Conservation (phyloP, 2,888 invertebrate genomes). For the Epinotia bilunana region DNA sequence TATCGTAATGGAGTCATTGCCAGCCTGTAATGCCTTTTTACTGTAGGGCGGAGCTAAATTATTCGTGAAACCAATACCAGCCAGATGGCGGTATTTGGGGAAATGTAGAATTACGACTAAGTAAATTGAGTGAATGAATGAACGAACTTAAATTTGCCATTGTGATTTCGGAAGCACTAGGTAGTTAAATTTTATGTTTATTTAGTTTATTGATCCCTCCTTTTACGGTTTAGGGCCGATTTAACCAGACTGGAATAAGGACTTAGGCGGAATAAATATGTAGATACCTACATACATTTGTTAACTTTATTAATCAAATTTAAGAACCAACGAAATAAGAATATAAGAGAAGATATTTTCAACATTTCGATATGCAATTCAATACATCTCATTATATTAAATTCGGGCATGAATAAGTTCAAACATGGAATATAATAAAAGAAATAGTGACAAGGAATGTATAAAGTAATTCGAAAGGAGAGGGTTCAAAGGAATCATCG, state of each 20-base stretch:
- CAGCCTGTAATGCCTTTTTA: conserved; percentile 37
- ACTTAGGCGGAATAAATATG: too few relatives aligned
- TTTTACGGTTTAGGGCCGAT: not conserved
- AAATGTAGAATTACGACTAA: conserved; percentile 33
- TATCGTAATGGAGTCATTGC: conserved; percentile 39
- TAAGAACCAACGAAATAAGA: too few relatives aligned
- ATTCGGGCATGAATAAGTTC: not conserved
- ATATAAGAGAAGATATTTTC: not conserved
- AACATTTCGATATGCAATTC: not conserved
- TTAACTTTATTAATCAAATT: too few relatives aligned
- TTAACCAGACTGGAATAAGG: not conserved
- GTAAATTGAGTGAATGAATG: conserved; percentile 32
- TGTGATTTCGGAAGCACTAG: conserved; percentile 15
- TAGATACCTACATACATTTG: too few relatives aligned
- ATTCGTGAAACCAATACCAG: conserved; percentile 42
- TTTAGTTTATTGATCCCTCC: not conserved
- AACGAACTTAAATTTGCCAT: conserved; percentile 15
- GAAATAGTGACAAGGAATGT: conserved; percentile 28
- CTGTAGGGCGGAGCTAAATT: conserved; percentile 36
- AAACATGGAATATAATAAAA: conserved; percentile 21
- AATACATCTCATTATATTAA: conserved; percentile 6
- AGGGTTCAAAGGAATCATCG: conserved; percentile 41
- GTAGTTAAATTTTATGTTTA: not conserved
- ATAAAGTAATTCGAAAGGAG: conserved; percentile 30
- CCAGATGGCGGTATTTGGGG: conserved; percentile 39